Evolutionary conservation across 2,888 invertebrate species (phyloP), one percentile per base, ranked within the genome.

Genomic region (Trilocha varians): DNA sequence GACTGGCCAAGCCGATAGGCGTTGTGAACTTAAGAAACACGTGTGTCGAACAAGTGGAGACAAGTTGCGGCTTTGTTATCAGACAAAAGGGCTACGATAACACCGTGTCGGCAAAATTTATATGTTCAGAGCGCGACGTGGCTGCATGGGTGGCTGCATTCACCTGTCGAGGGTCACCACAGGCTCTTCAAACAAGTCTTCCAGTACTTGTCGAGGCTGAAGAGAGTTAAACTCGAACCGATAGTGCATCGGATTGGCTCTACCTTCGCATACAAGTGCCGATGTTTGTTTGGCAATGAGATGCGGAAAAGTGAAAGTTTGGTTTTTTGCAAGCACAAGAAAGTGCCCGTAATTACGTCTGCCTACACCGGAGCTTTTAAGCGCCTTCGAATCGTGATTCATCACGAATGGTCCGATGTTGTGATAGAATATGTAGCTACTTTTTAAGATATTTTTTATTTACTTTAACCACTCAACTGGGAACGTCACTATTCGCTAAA

Each of bases 11-110:
- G 49, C 87, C 90, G 0, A 70, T 88, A 32, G 89, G 89, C 0
- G 90, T 90, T 2, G 78, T 90, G 34, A 90, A 90, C 64, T 65
- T 90, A 48, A 78, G 87, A 53, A 90, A 89, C 56, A 89, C 89
- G 9, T 74, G 70, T n/a, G 83, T 89, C 36, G 88, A 89, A 52
- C 78, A 83, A 38, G 76, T 77, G 34, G 76, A 79, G 3, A 47
- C 62, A 2, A 84, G 80, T 45, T 78, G 76, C 38, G 89, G 89
- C 1, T 88, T 90, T 57, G 71, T 82, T 32, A 83, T 90, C 6
- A 65, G 90, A 35, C 90, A 90, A 61, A 88, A 87, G 51, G 90
- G 88, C n/a, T 88, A 88, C 62, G 90, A 90, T 56, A 87, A 88
- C 16, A 87, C 89, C 13, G 83, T 89, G 48, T 84, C 87, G 1